These are phyloP conservation scores for Petrocephalus schoutedeni DNA, from an alignment of 2,797 vertebrate species.

Conservation along the genomic window DNA sequence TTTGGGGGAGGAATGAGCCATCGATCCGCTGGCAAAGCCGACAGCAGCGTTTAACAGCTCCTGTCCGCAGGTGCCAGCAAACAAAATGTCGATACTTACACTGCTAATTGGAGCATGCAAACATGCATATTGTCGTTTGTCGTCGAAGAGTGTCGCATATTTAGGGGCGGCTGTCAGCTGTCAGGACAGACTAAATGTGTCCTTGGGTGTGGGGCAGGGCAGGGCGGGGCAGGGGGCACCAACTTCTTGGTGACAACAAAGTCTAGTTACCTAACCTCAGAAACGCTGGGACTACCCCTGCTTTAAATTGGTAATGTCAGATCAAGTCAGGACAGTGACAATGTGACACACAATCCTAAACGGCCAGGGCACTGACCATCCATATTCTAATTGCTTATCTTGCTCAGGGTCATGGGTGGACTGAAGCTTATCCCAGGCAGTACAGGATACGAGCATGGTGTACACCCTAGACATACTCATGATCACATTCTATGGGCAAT, in stretches of 20 bases:
- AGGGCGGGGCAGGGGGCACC: background rate
- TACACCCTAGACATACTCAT: background rate
- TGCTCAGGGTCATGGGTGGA: background rate
- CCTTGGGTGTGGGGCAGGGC: background rate
- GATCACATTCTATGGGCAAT: background rate
- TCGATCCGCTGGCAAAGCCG: constrained; percentile 16
- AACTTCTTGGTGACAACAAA: background rate
- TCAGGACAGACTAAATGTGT: background rate
- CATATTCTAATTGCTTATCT: background rate
- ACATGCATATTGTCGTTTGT: background rate
- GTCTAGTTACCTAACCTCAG: background rate
- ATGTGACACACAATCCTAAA: background rate
- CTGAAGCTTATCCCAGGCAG: background rate
- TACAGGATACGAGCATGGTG: background rate
- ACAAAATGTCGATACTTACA: constrained; percentile 6
- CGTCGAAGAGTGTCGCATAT: background rate
- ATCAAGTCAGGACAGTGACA: background rate
- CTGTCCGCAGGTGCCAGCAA: background rate
- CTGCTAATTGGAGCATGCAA: background rate
- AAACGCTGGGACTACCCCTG: background rate
- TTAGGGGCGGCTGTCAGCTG: background rate
- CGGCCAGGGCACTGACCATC: background rate
- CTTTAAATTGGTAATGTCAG: background rate
- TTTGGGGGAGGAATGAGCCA: background rate
- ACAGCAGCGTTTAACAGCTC: background rate